Conservation (phyloP, 2,888 invertebrate genomes). For the Boloria selene region DNA sequence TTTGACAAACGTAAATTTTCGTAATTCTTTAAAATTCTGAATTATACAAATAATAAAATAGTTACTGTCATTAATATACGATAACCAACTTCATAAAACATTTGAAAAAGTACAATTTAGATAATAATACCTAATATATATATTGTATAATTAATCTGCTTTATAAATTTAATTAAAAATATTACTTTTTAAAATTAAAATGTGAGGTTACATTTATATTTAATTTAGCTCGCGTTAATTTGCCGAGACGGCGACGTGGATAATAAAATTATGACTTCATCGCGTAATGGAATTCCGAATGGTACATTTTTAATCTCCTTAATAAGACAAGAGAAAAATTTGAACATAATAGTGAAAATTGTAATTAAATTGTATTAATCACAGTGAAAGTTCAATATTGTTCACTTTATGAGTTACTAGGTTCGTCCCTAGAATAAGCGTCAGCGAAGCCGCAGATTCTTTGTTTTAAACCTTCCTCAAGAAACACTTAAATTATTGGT, state of each 20-base stretch:
- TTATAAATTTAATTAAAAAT: slow-evolving; percentile 12
- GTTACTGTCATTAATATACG: too few relatives aligned
- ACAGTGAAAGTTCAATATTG: neutral
- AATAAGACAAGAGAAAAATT: slow-evolving; percentile 23
- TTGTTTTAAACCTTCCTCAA: too few relatives aligned
- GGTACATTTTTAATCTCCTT: slow-evolving; percentile 29
- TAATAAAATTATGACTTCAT: slow-evolving; percentile 33
- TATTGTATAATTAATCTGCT: neutral
- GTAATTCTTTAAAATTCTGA: too few relatives aligned
- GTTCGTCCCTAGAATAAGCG: too few relatives aligned
- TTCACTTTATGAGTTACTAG: too few relatives aligned
- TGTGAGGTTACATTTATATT: slow-evolving; percentile 28
- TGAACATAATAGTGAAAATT: slow-evolving; percentile 1
- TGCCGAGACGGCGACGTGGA: slow-evolving; percentile 29
- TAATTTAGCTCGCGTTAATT: slow-evolving; percentile 26
- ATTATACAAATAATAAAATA: too few relatives aligned
- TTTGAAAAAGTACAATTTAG: too few relatives aligned
- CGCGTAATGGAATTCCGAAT: slow-evolving; percentile 32
- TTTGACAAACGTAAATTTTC: too few relatives aligned
- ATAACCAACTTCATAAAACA: too few relatives aligned
- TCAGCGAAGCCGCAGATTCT: too few relatives aligned
- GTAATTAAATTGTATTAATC: neutral
- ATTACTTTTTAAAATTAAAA: slow-evolving; percentile 27
- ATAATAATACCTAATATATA: too few relatives aligned
- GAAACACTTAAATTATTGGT: too few relatives aligned